Base-by-base conservation (phyloP, 2,113 vertebrate species). In the Oryzias celebensis region DNA sequence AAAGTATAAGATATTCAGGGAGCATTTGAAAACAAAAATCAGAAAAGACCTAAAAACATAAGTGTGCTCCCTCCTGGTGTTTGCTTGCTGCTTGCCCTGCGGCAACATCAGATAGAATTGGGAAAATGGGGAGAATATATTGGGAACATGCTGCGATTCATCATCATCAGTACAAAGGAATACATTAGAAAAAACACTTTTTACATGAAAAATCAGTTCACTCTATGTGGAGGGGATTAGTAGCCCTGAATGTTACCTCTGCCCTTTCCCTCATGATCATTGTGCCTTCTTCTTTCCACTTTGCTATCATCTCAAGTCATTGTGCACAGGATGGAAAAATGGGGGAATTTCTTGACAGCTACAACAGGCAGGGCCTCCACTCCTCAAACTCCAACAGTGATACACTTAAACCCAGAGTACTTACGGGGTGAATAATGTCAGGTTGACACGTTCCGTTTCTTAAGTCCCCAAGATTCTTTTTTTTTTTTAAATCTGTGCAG, bases 171-270 rank as follows among this genome's bases (percentile, higher is more conserved):
- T 52, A 56, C 52, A 69, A 13, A 24, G 70, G 55, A 63, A 28
- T 45, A 70, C 58, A 77, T 24, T 18, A 70, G 52, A 3, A 44
- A 54, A 77, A 71, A 74, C 45, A 45, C 62, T 72, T 86, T 80
- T 81, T 71, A 61, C 65, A 75, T 67, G 52, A 62, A 78, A 85
- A 79, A 79, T 31, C 58, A 59, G 83, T 88, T 84, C 73, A 74
- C 71, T 85, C 50, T 68, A 77, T 77, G 76, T 77, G 64, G 77
- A 59, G 72, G 43, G 58, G 62, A 84, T 72, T 75, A 80, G 68
- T 64, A 77, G 52, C 55, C 53, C 71, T 62, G 59, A 50, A 65
- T 60, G 57, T 22, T 76, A 44, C 54, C 74, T 65, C 28, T 63
- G 68, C 56, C 52, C 52, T 22, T 44, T 12, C 63, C 54, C 55